Base-by-base conservation (phyloP, 1,140 invertebrate genomes). In the Plodia interpunctella region DNA sequence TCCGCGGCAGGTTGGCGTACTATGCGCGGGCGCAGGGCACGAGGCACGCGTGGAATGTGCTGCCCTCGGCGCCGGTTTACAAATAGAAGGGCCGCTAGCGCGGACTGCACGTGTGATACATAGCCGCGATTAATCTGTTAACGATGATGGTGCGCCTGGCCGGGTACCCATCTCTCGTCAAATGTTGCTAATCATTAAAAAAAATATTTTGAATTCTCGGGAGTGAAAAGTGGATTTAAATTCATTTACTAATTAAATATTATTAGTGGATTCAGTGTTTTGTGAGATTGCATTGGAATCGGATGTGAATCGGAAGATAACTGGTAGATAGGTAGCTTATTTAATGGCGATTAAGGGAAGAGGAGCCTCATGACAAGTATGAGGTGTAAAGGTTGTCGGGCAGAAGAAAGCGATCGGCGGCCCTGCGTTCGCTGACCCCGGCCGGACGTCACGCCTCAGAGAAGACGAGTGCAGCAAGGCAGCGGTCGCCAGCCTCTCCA, bases 61-160 rank as follows among this genome's bases (percentile, higher is more conserved):
- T 77, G 82, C 82, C 80, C 82, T 80, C 83, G 83, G 83, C 86
- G 83, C 83, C 83, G 80, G 83, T 84, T 86, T 83, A 88, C 86
- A 87, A 86, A 88, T 88, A 88, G 83, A 88, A 88, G 86, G 83
- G 85, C 82, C 81, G 74, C 77, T 78, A 81, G 77, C 75, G 67
- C 76, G 73, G 74, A 78, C 76, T 87, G 81, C 84, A 86, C 80
- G 83, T 84, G 81, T 84, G 73, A 84, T 82, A 81, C 76, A 86
- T 84, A 71, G 75, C 75, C 69, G 71, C 80, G 78, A 85, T 83
- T 78, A 78, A 84, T 87, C 83, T 76, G 76, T 81, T 83, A 77
- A 76, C 79, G 70, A 72, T 72, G 74, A 78, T 72, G 71, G 62
- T 82, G 76, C 73, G 78, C 72, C 62, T 58, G 74, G 65, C 63